Percentiles rank a stretch among this genome's conserved stretches.
Conservation (phyloP, 2,888 invertebrate genomes). For the Diaphora mendica region DNA sequence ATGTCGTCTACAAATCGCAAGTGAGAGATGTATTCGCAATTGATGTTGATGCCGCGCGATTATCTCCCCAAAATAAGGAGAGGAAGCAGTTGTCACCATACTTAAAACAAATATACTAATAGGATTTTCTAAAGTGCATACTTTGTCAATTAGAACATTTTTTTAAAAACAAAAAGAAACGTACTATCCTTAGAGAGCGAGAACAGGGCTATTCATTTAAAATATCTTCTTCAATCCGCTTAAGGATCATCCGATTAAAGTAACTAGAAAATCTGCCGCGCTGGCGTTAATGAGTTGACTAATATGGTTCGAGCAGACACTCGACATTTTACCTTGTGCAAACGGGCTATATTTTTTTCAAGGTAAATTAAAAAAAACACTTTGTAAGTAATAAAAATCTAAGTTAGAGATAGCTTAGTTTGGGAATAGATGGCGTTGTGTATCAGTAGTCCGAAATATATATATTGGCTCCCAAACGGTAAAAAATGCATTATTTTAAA, state of each 20-base stretch:
- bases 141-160: background rate
- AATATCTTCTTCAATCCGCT: constrained; percentile 14
- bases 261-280: constrained; percentile 22
- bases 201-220: constrained; percentile 15
- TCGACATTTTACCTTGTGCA: background rate
- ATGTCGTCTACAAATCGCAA: too few species aligned
- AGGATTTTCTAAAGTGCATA: background rate
- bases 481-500: too few species aligned
- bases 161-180: background rate
- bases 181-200: background rate
- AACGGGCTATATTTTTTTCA: background rate
- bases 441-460: too few species aligned
- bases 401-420: too few species aligned
- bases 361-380: background rate
- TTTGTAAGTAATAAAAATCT: background rate
- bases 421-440: too few species aligned
- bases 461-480: too few species aligned
- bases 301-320: background rate
- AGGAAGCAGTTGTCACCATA: too few species aligned
- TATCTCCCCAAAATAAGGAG: too few species aligned
- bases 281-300: background rate
- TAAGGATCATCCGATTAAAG: constrained; percentile 21
- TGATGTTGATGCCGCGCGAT: too few species aligned
- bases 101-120: background rate
- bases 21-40: too few species aligned